phyloP scores from a whole-genome alignment of 2,888 invertebrate species.

The Cephus rjabovi region DNA sequence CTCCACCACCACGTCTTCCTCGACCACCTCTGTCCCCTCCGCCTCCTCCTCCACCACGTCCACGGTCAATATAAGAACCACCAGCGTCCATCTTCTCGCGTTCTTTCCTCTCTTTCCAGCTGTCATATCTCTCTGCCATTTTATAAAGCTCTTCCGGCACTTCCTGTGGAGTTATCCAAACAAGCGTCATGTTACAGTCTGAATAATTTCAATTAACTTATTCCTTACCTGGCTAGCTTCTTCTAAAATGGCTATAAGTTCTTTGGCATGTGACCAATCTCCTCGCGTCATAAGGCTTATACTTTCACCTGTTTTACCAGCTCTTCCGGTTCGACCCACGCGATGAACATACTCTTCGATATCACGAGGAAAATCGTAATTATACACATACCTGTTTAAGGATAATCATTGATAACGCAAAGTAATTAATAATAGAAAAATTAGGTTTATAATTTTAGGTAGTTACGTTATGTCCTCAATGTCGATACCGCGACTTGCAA shows the following conservation, averaged over 20 bases:
- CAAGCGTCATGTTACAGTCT: not conserved
- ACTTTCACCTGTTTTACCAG: constrained; percentile 86
- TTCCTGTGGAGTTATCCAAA: constrained; percentile 67
- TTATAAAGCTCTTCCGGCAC: constrained; percentile 80
- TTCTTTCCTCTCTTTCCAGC: constrained; percentile 75
- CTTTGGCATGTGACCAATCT: constrained; percentile 86
- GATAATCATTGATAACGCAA: not conserved
- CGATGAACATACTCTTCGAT: constrained; percentile 97
- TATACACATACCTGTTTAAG: constrained; percentile 79
- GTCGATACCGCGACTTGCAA: constrained; percentile 94
- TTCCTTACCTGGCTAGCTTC: constrained; percentile 79
- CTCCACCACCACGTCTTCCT: constrained; percentile 28
- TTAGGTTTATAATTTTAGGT: not conserved
- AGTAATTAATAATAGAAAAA: constrained; percentile 6
- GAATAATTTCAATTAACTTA: not conserved
- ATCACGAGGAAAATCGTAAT: constrained; percentile 93
- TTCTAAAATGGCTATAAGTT: constrained; percentile 85
- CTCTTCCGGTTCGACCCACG: constrained; percentile 95
- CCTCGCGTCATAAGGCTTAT: constrained; percentile 83
- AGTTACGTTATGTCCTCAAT: constrained; percentile 84
- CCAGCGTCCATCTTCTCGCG: constrained; percentile 68
- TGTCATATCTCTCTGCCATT: constrained; percentile 82
- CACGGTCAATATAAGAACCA: constrained; percentile 56
- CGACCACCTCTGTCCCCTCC: constrained; percentile 45
- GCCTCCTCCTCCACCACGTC: constrained; percentile 48